Evolutionary conservation across 2,113 vertebrate species (phyloP).

Genomic region (Orcinus orca): DNA sequence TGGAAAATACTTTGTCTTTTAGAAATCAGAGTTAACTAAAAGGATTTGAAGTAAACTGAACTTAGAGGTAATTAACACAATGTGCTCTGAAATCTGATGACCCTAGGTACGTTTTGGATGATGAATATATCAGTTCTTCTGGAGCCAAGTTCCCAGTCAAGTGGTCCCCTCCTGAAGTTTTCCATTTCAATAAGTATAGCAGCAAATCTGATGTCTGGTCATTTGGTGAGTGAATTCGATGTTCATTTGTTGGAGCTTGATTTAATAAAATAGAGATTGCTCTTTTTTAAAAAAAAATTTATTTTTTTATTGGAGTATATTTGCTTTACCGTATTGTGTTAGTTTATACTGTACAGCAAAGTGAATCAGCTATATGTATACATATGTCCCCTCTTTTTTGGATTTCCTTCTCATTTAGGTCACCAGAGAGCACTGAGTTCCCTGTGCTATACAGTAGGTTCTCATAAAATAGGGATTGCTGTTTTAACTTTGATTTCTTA

Average conservation of each 20-base stretch:
- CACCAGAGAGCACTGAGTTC: too few relatives aligned
- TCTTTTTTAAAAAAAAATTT: not conserved
- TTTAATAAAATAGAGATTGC: not conserved
- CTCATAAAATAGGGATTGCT: not conserved
- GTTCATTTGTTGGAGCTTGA: not conserved
- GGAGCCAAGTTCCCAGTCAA: conserved; percentile 92
- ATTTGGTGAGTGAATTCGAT: conserved; percentile 85
- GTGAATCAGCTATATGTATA: too few relatives aligned
- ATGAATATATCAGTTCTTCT: conserved; percentile 91
- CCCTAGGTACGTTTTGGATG: conserved; percentile 89
- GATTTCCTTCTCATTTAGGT: too few relatives aligned
- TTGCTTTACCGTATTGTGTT: too few relatives aligned
- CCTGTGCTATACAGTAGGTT: too few relatives aligned
- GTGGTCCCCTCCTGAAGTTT: conserved; percentile 94
- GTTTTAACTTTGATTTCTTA: not conserved
- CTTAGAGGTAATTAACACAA: not conserved
- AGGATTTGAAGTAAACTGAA: not conserved
- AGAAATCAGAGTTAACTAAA: not conserved
- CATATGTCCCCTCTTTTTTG: too few relatives aligned
- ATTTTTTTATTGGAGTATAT: too few relatives aligned
- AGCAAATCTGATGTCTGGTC: conserved; percentile 95
- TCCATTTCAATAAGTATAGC: conserved; percentile 92
- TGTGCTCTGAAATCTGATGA: not conserved
- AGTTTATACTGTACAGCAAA: too few relatives aligned
- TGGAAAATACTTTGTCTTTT: not conserved